Percentiles rank a stretch among this genome's conserved stretches.
These are phyloP conservation scores for Chydorus sphaericus DNA, from an alignment of 2,888 invertebrate genomes.

Conservation along the genomic window DNA sequence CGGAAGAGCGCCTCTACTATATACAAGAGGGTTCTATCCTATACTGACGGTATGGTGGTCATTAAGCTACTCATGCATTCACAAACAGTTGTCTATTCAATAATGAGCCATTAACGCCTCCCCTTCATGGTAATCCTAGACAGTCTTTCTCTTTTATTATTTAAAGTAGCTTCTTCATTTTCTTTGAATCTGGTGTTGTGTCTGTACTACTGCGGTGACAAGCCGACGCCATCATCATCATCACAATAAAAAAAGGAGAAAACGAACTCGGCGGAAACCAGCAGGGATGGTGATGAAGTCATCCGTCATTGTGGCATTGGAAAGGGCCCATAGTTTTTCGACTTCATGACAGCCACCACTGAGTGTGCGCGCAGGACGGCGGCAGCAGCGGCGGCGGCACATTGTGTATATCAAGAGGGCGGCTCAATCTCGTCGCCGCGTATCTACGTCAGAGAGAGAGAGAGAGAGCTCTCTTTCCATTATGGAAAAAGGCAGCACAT, in stretches of 20 bases:
- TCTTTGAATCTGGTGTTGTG: too few species aligned
- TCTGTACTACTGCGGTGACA: not conserved
- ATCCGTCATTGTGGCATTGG: slow-evolving; percentile 15
- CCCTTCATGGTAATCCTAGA: too few species aligned
- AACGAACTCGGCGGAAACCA: slow-evolving; percentile 2
- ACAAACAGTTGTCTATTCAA: too few species aligned
- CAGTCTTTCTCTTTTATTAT: too few species aligned
- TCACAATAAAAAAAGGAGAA: not conserved
- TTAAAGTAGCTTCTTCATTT: too few species aligned
- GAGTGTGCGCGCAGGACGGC: not conserved
- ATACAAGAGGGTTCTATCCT: too few species aligned
- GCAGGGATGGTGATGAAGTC: slow-evolving; percentile 8
- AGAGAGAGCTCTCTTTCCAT: too few species aligned
- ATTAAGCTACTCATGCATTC: too few species aligned
- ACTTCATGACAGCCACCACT: slow-evolving; percentile 2
- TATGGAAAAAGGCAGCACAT: not conserved
- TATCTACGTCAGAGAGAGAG: too few species aligned
- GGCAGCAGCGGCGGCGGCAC: slow-evolving; percentile 13
- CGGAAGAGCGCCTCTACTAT: not conserved
- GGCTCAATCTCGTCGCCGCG: too few species aligned
- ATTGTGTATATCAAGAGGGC: slow-evolving; percentile 2
- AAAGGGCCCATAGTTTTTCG: not conserved
- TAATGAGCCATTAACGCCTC: too few species aligned
- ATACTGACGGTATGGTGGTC: too few species aligned
- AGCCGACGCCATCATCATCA: not conserved